phyloP scores from a whole-genome alignment of 2,113 vertebrate genomes.

The Tauraco erythrolophus region DNA sequence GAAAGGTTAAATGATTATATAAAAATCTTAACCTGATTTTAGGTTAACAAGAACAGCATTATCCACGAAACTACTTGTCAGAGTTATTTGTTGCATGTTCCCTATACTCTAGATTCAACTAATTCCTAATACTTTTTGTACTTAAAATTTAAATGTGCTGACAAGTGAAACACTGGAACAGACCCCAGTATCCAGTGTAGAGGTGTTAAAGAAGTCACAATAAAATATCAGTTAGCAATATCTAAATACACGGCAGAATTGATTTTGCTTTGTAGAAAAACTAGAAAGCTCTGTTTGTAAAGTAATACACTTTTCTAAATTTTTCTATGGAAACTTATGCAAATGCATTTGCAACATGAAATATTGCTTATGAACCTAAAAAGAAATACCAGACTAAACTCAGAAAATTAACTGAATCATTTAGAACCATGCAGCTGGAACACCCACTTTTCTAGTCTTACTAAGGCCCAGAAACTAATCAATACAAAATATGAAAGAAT shows the following conservation, averaged over 20 bases:
- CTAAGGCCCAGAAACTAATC: neutral
- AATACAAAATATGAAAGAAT: constrained; percentile 24
- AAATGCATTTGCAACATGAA: neutral
- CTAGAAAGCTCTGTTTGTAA: neutral
- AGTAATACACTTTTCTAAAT: neutral
- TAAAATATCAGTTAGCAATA: neutral
- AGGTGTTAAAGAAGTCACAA: neutral
- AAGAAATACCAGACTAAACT: neutral
- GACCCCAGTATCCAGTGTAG: neutral
- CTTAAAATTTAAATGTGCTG: neutral
- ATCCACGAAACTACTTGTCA: neutral
- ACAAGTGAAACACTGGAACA: neutral
- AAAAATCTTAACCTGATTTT: neutral
- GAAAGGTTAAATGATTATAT: neutral
- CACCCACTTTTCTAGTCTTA: neutral
- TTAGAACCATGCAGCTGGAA: neutral
- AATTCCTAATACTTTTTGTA: neutral
- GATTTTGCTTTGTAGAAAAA: neutral
- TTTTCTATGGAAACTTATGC: neutral
- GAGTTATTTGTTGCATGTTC: neutral
- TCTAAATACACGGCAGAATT: neutral
- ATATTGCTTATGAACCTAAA: neutral
- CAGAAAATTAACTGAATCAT: neutral
- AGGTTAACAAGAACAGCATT: neutral
- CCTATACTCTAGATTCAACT: neutral